These are phyloP conservation scores for Drosophila vallismaia DNA, from an alignment of 2,888 invertebrate species.

Conservation along the genomic window DNA sequence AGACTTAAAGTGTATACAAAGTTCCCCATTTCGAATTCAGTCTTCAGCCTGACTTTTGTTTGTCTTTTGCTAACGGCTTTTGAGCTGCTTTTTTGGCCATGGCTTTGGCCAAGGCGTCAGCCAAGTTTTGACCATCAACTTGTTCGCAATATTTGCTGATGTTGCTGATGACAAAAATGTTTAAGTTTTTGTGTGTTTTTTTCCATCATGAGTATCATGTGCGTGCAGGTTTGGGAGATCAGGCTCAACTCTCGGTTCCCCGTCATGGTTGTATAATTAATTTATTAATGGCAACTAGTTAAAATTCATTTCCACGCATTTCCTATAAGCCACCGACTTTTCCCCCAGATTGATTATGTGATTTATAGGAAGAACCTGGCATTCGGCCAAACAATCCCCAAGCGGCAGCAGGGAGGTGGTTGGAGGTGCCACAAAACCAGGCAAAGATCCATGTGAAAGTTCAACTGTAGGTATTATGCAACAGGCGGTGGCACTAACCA, in stretches of 20 bases:
- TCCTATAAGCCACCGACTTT: constrained; percentile 42
- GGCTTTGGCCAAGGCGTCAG: constrained; percentile 61
- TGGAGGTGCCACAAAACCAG: too few species aligned
- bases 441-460: constrained; percentile 59
- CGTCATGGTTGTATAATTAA: constrained; percentile 57
- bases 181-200: constrained; percentile 37
- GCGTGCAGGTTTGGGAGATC: constrained; percentile 25
- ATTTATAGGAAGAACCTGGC: constrained; percentile 66
- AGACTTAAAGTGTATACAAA: background rate
- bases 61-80: constrained; percentile 26
- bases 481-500: constrained; percentile 36
- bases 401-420: background rate
- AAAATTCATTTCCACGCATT: constrained; percentile 51
- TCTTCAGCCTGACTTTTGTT: constrained; percentile 14
- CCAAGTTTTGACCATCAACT: constrained; percentile 60
- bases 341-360: constrained; percentile 47
- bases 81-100: constrained; percentile 57
- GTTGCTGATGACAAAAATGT: constrained; percentile 29
- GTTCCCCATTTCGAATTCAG: background rate
- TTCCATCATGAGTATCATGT: constrained; percentile 11
- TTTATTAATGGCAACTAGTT: constrained; percentile 57
- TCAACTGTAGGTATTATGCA: constrained; percentile 56
- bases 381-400: constrained; percentile 18
- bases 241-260: constrained; percentile 18
- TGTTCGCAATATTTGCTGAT: constrained; percentile 36